Percentiles rank a stretch among this genome's conserved stretches.
These are phyloP conservation scores for Premnoplex brunnescens DNA, from an alignment of 2,797 vertebrate genomes.

Conservation along the genomic window DNA sequence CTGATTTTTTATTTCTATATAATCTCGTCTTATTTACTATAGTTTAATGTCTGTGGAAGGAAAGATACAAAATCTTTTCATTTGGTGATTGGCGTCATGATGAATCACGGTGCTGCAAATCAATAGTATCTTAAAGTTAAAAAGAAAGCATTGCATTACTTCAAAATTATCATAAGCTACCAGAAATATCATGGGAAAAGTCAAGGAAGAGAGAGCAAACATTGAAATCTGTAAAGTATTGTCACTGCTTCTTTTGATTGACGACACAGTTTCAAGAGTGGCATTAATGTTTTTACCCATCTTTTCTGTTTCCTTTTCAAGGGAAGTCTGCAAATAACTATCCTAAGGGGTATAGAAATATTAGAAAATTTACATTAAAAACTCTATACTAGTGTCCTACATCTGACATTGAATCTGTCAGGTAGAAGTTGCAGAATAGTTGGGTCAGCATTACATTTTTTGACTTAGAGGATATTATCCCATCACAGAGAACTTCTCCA, in stretches of 20 bases:
- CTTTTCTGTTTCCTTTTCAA: neutral
- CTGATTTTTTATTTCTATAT: neutral
- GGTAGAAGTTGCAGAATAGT: neutral
- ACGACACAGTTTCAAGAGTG: neutral
- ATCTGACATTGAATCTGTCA: neutral
- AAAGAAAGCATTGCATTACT: neutral
- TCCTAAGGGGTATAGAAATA: neutral
- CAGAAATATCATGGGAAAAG: neutral
- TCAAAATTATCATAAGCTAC: neutral
- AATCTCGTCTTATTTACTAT: neutral
- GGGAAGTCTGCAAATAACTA: neutral
- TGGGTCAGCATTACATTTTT: neutral
- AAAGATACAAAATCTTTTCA: neutral
- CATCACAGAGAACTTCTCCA: conserved; percentile 12
- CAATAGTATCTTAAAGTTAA: neutral
- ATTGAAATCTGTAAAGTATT: neutral
- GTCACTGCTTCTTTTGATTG: neutral
- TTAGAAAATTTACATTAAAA: conserved; percentile 1
- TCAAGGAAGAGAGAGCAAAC: neutral
- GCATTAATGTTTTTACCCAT: neutral
- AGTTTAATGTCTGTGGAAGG: neutral
- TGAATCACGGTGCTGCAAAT: neutral
- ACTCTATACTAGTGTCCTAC: neutral
- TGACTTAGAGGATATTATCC: neutral
- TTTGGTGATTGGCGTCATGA: neutral